phyloP scores from a whole-genome alignment of 2,113 vertebrate species.

The Piaya cayana region DNA sequence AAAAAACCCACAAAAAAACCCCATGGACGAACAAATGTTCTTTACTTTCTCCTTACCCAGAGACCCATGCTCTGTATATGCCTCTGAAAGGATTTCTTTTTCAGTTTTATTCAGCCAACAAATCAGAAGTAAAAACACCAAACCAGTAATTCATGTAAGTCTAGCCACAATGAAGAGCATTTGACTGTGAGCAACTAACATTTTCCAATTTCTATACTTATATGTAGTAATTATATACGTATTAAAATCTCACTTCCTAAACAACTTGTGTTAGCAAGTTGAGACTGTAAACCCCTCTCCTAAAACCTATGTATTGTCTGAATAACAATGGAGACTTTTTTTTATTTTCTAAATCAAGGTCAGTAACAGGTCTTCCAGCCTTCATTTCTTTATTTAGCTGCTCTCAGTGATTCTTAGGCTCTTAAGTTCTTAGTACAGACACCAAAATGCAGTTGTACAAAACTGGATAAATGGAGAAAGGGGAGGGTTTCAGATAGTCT shows the following conservation, averaged over 20 bases:
- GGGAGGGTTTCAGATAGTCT: neutral
- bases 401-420: neutral
- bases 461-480: neutral
- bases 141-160: neutral
- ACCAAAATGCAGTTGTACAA: neutral
- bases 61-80: accelerated
- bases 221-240: neutral
- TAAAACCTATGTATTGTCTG: neutral
- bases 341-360: neutral
- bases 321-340: neutral
- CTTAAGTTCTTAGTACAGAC: neutral
- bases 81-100: neutral
- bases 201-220: neutral
- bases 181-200: neutral
- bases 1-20: too few species aligned
- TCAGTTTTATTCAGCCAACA: neutral
- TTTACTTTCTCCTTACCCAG: neutral
- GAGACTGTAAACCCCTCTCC: neutral
- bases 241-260: neutral
- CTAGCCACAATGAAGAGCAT: neutral
- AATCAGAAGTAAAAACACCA: neutral
- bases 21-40: neutral
- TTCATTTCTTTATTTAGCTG: neutral
- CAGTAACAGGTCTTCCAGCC: neutral
- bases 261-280: neutral